Base-by-base conservation (phyloP, 1,140 invertebrate species). In the Pomacea maculata region DNA sequence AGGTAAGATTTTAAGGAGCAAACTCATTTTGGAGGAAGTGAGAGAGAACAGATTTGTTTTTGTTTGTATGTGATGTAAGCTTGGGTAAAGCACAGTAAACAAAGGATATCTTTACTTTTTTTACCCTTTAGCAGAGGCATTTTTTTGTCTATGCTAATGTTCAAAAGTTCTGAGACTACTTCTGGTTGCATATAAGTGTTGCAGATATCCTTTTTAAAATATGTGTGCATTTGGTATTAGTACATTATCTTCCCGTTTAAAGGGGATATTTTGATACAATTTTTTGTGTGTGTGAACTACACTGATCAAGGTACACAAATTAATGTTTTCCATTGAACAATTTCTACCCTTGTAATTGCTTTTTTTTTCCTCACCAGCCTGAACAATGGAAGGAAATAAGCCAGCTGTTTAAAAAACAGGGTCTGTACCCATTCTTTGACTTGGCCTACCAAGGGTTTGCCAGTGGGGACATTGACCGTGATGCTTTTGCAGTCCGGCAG, bases 401-500 rank as follows among this genome's bases (percentile, higher is more conserved):
- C 71, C 93, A 96, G 89, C 88, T 95, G 2, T 94, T 98, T 34
- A 97, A 97, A 86, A 86, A 91, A 74, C 89, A 92, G 29, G 95
- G 98, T 78, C 92, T 99, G 7, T 98, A 97, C 89, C 97, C 97
- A n/a, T 99, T 96, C 93, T 99, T 99, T 91, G 99, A 99, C 92
- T 98, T 99, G 96, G 99, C 99, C 52, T 99, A 99, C 93, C 99
- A 99, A 93, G 98, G 98, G 21, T 99, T 98, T 93, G 93, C 94
- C 85, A 92, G 92, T 92, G 96, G 98, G 83, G 94, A 97, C 91
- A 94, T 96, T 68, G 94, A 95, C 81, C 95, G 93, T 82, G 98
- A 99, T 92, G 96, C 98, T 6, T 94, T 94, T 91, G 96, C 98
- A 55, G 94, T 99, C 0, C 93, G 98, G 81, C 92, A 95, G 84